Conservation (phyloP, 1,140 invertebrate genomes). For the Gryllus bimaculatus region DNA sequence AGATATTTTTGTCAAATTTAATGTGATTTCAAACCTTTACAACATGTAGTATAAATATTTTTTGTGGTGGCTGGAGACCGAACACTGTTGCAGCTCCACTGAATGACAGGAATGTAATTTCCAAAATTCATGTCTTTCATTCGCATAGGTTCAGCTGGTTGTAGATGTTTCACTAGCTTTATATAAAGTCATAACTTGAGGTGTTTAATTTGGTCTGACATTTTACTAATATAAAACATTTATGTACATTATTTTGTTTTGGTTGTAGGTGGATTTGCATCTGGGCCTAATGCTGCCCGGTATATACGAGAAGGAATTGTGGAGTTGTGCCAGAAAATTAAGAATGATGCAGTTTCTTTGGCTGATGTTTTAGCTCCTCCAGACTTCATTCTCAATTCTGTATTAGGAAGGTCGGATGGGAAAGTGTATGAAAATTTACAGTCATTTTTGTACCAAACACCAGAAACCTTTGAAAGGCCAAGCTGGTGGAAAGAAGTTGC, state of each 20-base stretch:
- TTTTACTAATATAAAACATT: neutral
- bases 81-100: neutral
- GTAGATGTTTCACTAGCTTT: no score
- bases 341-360: slow-evolving; percentile 64
- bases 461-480: slow-evolving; percentile 33
- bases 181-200: no score
- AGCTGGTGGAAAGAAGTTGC: slow-evolving; percentile 35
- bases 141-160: neutral
- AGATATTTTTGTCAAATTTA: neutral
- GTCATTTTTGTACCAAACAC: slow-evolving; percentile 33
- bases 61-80: neutral
- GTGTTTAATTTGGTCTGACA: no score
- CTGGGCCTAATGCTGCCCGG: slow-evolving; percentile 35
- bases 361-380: slow-evolving; percentile 78
- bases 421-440: slow-evolving; percentile 37
- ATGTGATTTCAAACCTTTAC: neutral
- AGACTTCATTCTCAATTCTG: slow-evolving; percentile 76
- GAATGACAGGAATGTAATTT: neutral
- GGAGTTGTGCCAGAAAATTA: slow-evolving; percentile 48
- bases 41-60: neutral
- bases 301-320: slow-evolving; percentile 51
- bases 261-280: slow-evolving; percentile 24
- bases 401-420: slow-evolving; percentile 69
- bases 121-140: neutral
- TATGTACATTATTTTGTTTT: slow-evolving; percentile 8